These are phyloP conservation scores for Stercorarius parasiticus DNA, from an alignment of 2,113 vertebrate genomes.

Conservation along the genomic window DNA sequence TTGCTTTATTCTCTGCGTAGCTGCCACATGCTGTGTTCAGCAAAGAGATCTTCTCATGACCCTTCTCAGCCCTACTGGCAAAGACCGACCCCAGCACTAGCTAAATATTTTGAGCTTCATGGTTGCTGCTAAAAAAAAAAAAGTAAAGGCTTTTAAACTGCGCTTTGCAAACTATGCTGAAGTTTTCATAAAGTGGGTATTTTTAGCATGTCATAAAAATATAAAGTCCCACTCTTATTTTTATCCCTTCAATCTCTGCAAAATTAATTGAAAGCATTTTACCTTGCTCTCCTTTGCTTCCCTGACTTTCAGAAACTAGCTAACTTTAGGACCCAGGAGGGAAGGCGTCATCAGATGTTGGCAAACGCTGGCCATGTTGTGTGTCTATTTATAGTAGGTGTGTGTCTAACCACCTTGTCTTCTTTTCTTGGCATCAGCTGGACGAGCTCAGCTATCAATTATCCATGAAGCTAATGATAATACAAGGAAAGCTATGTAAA, in stretches of 20 bases:
- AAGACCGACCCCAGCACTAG: background rate
- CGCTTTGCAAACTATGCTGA: background rate
- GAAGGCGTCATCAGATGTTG: constrained; percentile 63
- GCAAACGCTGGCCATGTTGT: constrained; percentile 71
- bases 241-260: constrained; percentile 28
- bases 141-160: background rate
- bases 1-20: background rate
- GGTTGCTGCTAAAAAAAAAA: background rate
- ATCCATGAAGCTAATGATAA: constrained; percentile 75
- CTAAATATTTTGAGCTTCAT: background rate
- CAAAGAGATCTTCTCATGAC: background rate
- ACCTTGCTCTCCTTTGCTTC: background rate
- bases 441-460: constrained; percentile 74
- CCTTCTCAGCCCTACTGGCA: background rate
- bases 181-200: constrained; percentile 5
- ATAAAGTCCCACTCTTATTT: constrained; percentile 10
- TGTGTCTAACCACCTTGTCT: constrained; percentile 71
- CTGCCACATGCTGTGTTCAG: background rate
- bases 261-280: constrained; percentile 33
- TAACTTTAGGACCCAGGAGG: constrained; percentile 55
- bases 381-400: constrained; percentile 79
- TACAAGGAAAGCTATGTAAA: constrained; percentile 65
- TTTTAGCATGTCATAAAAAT: constrained; percentile 59
- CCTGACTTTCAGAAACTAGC: constrained; percentile 34
- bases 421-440: constrained; percentile 78